Base-by-base conservation (phyloP, 2,113 vertebrate species). In the Stigmatopora argus region DNA sequence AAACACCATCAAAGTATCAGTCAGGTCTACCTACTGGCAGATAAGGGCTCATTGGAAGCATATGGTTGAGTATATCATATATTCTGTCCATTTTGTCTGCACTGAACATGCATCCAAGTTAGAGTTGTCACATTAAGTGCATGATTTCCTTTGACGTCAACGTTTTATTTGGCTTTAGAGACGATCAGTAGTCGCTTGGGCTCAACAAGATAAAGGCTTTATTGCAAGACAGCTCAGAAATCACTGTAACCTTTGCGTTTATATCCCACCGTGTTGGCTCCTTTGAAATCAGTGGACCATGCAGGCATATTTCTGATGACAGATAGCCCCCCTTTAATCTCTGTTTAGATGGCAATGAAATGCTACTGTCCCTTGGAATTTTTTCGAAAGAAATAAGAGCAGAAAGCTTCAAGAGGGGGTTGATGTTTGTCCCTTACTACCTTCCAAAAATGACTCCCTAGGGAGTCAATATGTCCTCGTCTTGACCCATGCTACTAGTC, bases 121-220 rank as follows among this genome's bases (percentile, higher is more conserved):
- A 14, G 46, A 63, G 61, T 70, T 85, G 79, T 86, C 83, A 83
- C 72, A 67, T 83, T 83, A 74, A 81, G 74, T 75, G 85, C 75
- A 71, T 69, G 49, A 82, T 81, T 65, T 47, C 67, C 74, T 67
- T 67, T 72, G 82, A 81, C 73, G 41, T 31, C 62, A 62, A 69
- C 69, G 86, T 86, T 74, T 49, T 62, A 49, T 80, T 59, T 80
- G 83, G 84, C 88, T 66, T 80, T 62, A 72, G 80, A 81, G 84
- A 84, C 86, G 81, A 77, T 31, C 53, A 56, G 23, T 31, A 23
- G 67, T 76, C 71, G 75, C 80, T 82, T 21, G 15, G 51, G 71
- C 80, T 81, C 79, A 80, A 71, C 67, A 62, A 79, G 76, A 82
- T 76, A 26, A 58, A 59, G 57, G 31, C 31, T 12, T 26, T 69